phyloP scores from a whole-genome alignment of 2,797 vertebrate species.

The Delichon dasypus region DNA sequence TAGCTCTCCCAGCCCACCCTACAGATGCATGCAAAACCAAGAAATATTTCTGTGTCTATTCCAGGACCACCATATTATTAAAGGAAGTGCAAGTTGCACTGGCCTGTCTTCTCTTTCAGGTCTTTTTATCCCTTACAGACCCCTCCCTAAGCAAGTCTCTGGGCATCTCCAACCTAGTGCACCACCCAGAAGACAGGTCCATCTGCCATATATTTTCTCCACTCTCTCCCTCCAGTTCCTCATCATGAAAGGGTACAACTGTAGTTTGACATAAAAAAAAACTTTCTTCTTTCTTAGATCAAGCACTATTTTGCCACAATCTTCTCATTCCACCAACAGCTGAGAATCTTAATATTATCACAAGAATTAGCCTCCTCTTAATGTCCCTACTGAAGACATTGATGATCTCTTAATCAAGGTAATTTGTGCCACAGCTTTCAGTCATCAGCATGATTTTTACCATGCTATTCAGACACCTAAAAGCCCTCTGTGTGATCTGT shows the following conservation, averaged over 20 bases:
- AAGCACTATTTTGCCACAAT: background rate
- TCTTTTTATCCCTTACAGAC: background rate
- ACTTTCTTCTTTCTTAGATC: background rate
- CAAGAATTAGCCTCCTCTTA: background rate
- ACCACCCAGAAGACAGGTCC: background rate
- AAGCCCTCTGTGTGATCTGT: background rate
- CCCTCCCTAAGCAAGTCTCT: background rate
- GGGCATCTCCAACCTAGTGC: background rate
- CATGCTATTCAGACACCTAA: accelerated
- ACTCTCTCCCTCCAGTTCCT: accelerated
- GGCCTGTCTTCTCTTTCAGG: background rate
- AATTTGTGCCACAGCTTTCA: background rate
- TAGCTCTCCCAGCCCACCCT: background rate
- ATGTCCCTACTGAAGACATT: background rate
- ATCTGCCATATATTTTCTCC: background rate
- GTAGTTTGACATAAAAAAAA: background rate
- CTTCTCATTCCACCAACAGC: background rate
- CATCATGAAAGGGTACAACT: background rate
- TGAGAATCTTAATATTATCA: background rate
- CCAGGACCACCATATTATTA: background rate
- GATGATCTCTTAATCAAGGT: background rate
- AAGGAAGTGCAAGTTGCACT: background rate
- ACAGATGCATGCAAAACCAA: background rate
- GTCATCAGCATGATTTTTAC: background rate
- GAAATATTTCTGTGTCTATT: background rate